These are phyloP conservation scores for Notoglanidium macrostoma DNA, from an alignment of 2,797 vertebrate species.

Conservation along the genomic window DNA sequence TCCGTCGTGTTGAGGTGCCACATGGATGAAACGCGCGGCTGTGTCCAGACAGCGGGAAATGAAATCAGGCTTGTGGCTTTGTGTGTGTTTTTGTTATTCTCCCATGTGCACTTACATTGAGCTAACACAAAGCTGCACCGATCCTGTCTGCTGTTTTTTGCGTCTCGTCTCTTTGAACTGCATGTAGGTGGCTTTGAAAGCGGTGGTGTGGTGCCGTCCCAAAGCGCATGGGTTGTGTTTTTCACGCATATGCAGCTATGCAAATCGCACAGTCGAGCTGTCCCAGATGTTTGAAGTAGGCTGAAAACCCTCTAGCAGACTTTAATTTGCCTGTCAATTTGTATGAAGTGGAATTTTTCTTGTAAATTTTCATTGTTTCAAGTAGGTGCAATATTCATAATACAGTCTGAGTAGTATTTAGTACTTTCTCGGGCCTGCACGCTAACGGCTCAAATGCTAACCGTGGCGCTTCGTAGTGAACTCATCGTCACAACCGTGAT, in stretches of 20 bases:
- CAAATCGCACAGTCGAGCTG: constrained; percentile 35
- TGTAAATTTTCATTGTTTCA: neutral
- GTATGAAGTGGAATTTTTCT: neutral
- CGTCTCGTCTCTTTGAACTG: constrained; percentile 42
- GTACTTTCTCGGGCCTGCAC: neutral
- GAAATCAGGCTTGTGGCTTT: constrained; percentile 41
- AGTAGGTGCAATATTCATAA: neutral
- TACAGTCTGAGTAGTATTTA: neutral
- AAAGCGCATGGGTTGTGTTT: constrained; percentile 31
- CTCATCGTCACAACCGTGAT: neutral
- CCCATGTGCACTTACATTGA: constrained; percentile 10
- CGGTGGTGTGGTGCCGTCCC: constrained; percentile 48
- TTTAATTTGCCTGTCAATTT: constrained; percentile 18
- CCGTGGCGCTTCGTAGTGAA: too few relatives aligned
- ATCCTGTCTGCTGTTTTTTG: constrained; percentile 20
- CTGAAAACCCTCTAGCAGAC: neutral
- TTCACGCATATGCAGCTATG: constrained; percentile 45
- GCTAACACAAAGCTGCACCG: constrained; percentile 13
- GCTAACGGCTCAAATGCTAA: neutral
- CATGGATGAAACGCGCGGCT: neutral
- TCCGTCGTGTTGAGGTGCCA: neutral
- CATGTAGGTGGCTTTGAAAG: constrained; percentile 51
- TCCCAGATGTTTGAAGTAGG: constrained; percentile 21
- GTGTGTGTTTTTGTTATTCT: constrained; percentile 45
- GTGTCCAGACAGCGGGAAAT: constrained; percentile 32